Conservation (phyloP, 2,113 vertebrate genomes). For the Gopherus flavomarginatus region DNA sequence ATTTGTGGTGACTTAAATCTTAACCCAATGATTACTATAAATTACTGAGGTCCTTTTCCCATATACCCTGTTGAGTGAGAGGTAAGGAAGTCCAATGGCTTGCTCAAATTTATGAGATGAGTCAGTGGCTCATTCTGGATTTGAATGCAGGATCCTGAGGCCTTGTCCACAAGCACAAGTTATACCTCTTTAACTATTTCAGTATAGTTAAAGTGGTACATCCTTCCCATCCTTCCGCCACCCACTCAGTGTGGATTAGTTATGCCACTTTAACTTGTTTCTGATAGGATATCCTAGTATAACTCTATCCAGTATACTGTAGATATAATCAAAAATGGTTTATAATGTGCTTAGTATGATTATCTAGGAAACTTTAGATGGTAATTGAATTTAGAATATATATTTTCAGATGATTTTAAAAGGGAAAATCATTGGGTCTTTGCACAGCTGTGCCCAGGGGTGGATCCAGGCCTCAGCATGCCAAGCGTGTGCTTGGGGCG, state of each 20-base stretch:
- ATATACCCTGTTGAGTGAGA: not conserved
- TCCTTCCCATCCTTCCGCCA: too few species aligned
- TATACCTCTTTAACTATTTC: not conserved
- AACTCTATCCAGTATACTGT: not conserved
- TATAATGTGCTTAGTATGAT: not conserved
- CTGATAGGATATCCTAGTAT: not conserved
- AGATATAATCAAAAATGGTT: not conserved
- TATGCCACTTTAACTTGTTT: not conserved
- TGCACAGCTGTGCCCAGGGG: not conserved
- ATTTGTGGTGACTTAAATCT: not conserved
- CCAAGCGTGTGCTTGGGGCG: too few species aligned
- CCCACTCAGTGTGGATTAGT: rapidly evolving
- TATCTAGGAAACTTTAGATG: not conserved
- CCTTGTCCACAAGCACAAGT: not conserved
- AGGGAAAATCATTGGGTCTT: not conserved
- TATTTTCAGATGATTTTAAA: not conserved
- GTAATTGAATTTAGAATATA: not conserved
- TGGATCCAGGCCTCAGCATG: too few species aligned
- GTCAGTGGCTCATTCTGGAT: not conserved
- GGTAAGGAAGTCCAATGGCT: not conserved
- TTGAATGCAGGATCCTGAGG: not conserved
- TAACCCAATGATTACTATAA: not conserved
- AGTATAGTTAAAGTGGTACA: not conserved
- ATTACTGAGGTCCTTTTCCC: not conserved
- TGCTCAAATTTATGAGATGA: not conserved